Evolutionary conservation across 2,888 invertebrate species (phyloP).

Genomic region (Erannis defoliaria): DNA sequence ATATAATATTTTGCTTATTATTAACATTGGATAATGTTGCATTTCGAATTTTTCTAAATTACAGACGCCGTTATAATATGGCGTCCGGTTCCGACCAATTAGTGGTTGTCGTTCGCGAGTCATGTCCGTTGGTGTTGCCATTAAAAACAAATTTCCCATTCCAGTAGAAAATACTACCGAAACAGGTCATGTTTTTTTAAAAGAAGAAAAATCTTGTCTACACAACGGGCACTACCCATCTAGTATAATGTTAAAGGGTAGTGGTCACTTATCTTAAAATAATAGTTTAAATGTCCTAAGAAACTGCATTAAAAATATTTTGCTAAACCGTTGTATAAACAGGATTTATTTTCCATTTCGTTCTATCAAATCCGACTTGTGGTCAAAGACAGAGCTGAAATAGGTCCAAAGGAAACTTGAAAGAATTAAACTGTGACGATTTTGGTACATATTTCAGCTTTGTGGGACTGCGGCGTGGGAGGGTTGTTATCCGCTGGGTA

Average conservation of each 20-base stretch:
- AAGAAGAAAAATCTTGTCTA: conserved; percentile 28
- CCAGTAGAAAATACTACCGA: conserved; percentile 32
- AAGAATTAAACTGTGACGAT: conserved; percentile 46
- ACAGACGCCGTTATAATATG: conserved; percentile 40
- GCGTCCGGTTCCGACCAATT: conserved; percentile 48
- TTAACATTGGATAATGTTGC: conserved; percentile 76
- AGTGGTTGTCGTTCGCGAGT: conserved; percentile 45
- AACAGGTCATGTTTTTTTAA: conserved; percentile 16
- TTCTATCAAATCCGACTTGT: conserved; percentile 51
- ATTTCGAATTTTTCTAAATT: conserved; percentile 48
- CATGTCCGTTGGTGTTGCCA: conserved; percentile 50
- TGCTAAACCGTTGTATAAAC: conserved; percentile 31
- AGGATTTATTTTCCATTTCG: conserved; percentile 18
- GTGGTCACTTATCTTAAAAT: conserved; percentile 42
- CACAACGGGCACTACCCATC: conserved; percentile 37
- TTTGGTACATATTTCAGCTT: conserved; percentile 45
- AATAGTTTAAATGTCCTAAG: conserved; percentile 41
- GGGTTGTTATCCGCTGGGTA: conserved; percentile 25
- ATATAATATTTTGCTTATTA: conserved; percentile 76
- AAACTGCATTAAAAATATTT: conserved; percentile 41
- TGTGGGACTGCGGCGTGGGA: conserved; percentile 46
- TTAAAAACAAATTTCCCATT: conserved; percentile 37
- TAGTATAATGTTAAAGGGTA: conserved; percentile 43
- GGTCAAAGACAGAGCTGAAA: conserved; percentile 49
- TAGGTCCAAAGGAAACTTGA: conserved; percentile 36